Conservation (phyloP, 1,140 invertebrate species). For the Eumeta japonica region DNA sequence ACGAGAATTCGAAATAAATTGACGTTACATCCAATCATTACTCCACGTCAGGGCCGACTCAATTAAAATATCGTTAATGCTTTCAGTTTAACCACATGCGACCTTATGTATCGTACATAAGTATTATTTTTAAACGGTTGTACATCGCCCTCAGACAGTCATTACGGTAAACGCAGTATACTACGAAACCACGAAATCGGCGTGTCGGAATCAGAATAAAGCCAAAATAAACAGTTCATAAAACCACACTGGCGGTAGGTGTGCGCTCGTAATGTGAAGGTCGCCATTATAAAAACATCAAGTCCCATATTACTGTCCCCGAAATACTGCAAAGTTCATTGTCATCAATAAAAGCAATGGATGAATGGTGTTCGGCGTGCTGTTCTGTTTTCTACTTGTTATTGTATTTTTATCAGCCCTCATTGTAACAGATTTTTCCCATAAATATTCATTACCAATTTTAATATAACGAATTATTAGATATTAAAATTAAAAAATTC, state of each 20-base stretch:
- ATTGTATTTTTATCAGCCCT: too few relatives aligned
- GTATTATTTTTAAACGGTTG: too few relatives aligned
- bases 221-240: constrained; percentile 51
- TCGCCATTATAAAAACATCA: constrained; percentile 34
- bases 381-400: too few relatives aligned
- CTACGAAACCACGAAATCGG: constrained; percentile 55
- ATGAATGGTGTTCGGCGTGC: too few relatives aligned
- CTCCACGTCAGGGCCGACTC: constrained; percentile 53
- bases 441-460: too few relatives aligned
- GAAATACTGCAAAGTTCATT: too few relatives aligned
- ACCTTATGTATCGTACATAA: too few relatives aligned
- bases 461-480: too few relatives aligned
- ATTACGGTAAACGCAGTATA: constrained; percentile 54
- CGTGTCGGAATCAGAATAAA: constrained; percentile 53
- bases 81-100: constrained; percentile 27
- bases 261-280: constrained; percentile 31
- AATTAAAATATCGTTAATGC: constrained; percentile 58
- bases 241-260: constrained; percentile 27
- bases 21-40: constrained; percentile 57
- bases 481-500: too few relatives aligned
- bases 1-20: constrained; percentile 56
- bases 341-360: too few relatives aligned
- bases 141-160: constrained; percentile 32
- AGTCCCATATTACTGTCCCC: too few relatives aligned
- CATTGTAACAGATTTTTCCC: too few relatives aligned